phyloP scores from a whole-genome alignment of 2,113 vertebrate species.

The Dermatemys mawii region DNA sequence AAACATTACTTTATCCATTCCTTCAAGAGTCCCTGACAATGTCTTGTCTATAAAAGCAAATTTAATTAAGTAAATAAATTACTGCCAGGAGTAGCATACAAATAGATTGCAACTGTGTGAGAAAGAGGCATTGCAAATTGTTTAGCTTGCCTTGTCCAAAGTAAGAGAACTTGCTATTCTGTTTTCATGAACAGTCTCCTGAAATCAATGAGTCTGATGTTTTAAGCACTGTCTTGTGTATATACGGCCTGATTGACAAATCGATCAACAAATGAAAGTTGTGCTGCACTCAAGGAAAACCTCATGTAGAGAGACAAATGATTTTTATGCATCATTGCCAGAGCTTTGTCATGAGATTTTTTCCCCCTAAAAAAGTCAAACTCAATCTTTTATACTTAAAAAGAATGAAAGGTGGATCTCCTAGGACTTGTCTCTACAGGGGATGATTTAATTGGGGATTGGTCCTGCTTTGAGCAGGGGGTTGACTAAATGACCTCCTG shows the following conservation, averaged over 20 bases:
- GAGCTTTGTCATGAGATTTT: neutral
- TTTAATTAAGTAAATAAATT: slow-evolving; percentile 37
- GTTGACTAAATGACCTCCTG: too few relatives aligned
- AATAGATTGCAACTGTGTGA: slow-evolving; percentile 24
- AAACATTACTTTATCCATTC: slow-evolving; percentile 1
- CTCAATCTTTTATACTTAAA: neutral
- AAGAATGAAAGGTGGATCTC: neutral
- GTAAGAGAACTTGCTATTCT: slow-evolving; percentile 36
- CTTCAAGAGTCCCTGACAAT: neutral
- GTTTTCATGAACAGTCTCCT: slow-evolving; percentile 49
- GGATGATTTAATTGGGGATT: too few relatives aligned
- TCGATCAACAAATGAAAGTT: slow-evolving; percentile 17
- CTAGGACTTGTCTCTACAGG: neutral
- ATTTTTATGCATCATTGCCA: neutral
- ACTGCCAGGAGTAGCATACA: neutral
- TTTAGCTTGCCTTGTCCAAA: slow-evolving; percentile 25
- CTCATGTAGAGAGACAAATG: neutral
- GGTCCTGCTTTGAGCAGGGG: too few relatives aligned
- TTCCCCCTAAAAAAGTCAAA: neutral
- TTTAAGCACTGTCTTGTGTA: slow-evolving; percentile 46
- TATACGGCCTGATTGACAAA: slow-evolving; percentile 44
- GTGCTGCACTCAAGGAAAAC: neutral
- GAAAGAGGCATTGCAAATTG: neutral
- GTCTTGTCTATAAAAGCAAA: slow-evolving; percentile 1
- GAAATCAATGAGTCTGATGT: slow-evolving; percentile 40